Evolutionary conservation across 2,888 invertebrate species (phyloP).

Genomic region (Eurytoma californica): DNA sequence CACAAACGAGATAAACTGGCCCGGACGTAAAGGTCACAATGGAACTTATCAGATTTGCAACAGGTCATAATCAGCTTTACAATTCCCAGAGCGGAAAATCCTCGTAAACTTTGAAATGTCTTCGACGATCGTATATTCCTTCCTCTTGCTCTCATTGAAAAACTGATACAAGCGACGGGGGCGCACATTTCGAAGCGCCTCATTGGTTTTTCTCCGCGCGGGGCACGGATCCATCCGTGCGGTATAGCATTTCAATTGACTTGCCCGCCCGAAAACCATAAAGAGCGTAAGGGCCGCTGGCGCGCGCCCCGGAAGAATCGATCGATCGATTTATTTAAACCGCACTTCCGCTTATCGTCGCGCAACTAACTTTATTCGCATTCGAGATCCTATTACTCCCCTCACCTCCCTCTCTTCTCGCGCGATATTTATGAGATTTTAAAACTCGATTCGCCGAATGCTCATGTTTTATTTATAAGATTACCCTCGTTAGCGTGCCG

Average conservation of each 20-base stretch:
- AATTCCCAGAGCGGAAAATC: slow-evolving; percentile 41
- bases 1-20: background rate
- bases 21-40: background rate
- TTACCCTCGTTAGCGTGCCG: too few relatives aligned
- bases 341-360: slow-evolving; percentile 35
- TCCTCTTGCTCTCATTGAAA: slow-evolving; percentile 24
- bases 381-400: background rate
- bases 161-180: slow-evolving; percentile 38
- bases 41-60: slow-evolving; percentile 36
- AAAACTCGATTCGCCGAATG: background rate
- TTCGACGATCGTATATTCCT: background rate
- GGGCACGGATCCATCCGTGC: slow-evolving; percentile 34
- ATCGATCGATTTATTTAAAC: slow-evolving; percentile 57
- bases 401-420: too few relatives aligned
- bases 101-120: slow-evolving; percentile 44
- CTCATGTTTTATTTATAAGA: background rate
- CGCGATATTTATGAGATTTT: background rate
- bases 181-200: slow-evolving; percentile 33
- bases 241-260: slow-evolving; percentile 42
- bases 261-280: slow-evolving; percentile 27
- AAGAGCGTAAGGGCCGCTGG: slow-evolving; percentile 10
- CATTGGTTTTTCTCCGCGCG: slow-evolving; percentile 35
- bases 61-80: slow-evolving; percentile 41
- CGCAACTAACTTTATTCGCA: slow-evolving; percentile 11
- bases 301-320: slow-evolving; percentile 32